These are phyloP conservation scores for Loris lydekkerianus DNA, from an alignment of 2,797 vertebrate genomes.

Conservation along the genomic window DNA sequence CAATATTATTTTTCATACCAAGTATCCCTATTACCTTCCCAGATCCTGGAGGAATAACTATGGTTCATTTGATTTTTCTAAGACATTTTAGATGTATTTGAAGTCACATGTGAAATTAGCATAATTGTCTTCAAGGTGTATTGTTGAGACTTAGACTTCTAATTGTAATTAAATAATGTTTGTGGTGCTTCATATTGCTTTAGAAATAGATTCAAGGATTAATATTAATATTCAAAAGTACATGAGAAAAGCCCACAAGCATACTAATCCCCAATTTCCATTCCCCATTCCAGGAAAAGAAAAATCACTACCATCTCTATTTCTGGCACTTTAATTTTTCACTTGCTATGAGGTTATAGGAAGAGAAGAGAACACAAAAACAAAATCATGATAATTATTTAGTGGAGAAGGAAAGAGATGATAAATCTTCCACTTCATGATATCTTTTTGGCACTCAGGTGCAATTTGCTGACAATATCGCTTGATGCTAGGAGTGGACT, in stretches of 20 bases:
- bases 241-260: not conserved
- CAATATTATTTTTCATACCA: not conserved
- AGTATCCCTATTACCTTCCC: not conserved
- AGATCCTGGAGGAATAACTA: rapidly evolving
- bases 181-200: not conserved
- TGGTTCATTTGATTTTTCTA: not conserved
- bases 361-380: not conserved
- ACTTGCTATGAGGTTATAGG: not conserved
- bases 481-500: not conserved
- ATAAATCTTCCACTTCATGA: not conserved
- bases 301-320: not conserved
- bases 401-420: not conserved
- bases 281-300: not conserved
- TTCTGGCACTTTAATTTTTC: constrained; percentile 2
- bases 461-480: not conserved
- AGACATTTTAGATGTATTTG: constrained; percentile 11
- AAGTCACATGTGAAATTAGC: not conserved
- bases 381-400: constrained; percentile 29
- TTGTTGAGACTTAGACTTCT: not conserved
- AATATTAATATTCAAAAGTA: not conserved
- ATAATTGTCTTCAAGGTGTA: not conserved
- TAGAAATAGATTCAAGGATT: not conserved
- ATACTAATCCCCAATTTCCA: not conserved
- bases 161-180: constrained; percentile 13
- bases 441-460: not conserved